These are phyloP conservation scores for Drosophila stalkeri DNA, from an alignment of 2,888 invertebrate species.

Conservation along the genomic window DNA sequence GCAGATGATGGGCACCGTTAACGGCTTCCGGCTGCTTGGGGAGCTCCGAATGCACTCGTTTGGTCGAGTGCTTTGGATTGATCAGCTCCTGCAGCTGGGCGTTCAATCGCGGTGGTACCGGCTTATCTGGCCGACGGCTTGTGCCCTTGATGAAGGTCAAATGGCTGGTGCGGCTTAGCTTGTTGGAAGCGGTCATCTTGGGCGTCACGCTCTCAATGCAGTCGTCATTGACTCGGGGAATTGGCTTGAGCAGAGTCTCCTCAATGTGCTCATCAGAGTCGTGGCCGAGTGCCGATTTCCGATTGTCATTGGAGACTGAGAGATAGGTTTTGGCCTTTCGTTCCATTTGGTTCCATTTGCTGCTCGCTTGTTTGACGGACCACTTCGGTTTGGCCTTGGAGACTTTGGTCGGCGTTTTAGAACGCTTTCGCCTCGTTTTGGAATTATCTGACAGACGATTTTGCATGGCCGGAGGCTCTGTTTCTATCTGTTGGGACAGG, in stretches of 20 bases:
- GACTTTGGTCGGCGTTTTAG: background rate
- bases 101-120: background rate
- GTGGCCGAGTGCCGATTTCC: background rate
- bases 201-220: background rate
- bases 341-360: background rate
- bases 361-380: background rate
- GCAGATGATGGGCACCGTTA: constrained; percentile 33
- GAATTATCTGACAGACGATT: no score
- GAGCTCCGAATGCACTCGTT: background rate
- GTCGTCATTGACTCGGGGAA: background rate
- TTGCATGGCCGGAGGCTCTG: background rate
- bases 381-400: constrained; percentile 2
- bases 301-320: background rate
- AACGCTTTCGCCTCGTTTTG: background rate
- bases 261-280: background rate
- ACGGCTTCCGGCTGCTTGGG: constrained; percentile 18
- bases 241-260: no score
- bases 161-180: constrained; percentile 29
- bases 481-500: background rate
- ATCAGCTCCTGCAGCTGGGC: background rate
- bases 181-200: constrained; percentile 5
- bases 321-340: background rate
- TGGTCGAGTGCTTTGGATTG: no score
- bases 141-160: background rate
- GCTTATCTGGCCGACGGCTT: background rate